These are phyloP conservation scores for Rhagophthalmus giganteus DNA, from an alignment of 2,888 invertebrate species.

Conservation along the genomic window DNA sequence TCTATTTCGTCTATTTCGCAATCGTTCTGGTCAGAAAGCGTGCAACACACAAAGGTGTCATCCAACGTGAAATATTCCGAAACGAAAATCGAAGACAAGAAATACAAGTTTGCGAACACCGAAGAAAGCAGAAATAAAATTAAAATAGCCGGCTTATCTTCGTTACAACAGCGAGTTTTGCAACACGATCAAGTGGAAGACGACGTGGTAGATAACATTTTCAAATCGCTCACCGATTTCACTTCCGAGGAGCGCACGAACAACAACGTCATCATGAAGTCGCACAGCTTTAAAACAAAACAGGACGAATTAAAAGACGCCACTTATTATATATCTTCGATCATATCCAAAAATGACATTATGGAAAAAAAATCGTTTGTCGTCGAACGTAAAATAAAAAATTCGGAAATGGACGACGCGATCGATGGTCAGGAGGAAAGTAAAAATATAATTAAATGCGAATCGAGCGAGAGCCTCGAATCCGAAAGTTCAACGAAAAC, in stretches of 20 bases:
- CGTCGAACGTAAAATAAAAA: constrained; percentile 7
- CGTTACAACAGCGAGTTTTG: constrained; percentile 60
- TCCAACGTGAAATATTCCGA: constrained; percentile 21
- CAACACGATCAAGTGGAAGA: constrained; percentile 48
- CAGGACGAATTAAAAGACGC: constrained; percentile 11
- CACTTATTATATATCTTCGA: constrained; percentile 1
- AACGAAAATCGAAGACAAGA: constrained; percentile 9
- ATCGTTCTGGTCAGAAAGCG: not conserved
- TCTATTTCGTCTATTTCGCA: not conserved
- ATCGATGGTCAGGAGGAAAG: constrained; percentile 42
- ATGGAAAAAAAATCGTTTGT: constrained; percentile 8
- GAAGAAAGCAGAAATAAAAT: constrained; percentile 46
- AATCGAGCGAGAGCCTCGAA: constrained; percentile 28
- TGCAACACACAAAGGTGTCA: not conserved
- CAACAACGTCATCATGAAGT: constrained; percentile 67
- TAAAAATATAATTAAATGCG: constrained; percentile 14
- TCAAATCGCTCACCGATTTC: constrained; percentile 50
- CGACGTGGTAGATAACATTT: constrained; percentile 43
- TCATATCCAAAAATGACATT: constrained; percentile 13
- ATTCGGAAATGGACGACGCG: constrained; percentile 42
- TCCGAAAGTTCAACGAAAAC: constrained; percentile 21
- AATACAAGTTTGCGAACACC: not conserved
- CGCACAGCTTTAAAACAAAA: constrained; percentile 70
- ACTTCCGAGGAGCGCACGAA: constrained; percentile 50
- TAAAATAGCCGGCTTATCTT: constrained; percentile 59